Conservation (phyloP, 1,140 invertebrate species). For the Philopotamus ludificatus region DNA sequence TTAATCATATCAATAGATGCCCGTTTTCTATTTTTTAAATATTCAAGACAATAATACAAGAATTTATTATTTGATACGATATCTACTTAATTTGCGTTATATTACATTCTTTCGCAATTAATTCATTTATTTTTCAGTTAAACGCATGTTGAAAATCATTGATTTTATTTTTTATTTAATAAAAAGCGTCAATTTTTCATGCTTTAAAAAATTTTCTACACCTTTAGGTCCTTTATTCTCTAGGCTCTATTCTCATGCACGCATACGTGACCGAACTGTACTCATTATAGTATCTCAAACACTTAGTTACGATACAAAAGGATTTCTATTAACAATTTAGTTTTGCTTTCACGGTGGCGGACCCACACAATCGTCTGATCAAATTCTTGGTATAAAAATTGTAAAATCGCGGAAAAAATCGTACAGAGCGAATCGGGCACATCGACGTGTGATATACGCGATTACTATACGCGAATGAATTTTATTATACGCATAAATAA, state of each 20-base stretch:
- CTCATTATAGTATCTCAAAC: constrained; percentile 34
- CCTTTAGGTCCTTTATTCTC: too few species aligned
- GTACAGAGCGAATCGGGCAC: too few species aligned
- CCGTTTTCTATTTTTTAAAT: too few species aligned
- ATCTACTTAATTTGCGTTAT: too few species aligned
- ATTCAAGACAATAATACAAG: too few species aligned
- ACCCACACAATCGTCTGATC: background rate
- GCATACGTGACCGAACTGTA: constrained; percentile 33
- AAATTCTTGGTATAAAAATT: constrained; percentile 12
- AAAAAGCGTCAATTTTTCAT: too few species aligned
- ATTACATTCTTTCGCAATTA: too few species aligned
- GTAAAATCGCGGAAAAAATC: background rate
- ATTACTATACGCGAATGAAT: background rate
- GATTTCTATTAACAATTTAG: constrained; percentile 42
- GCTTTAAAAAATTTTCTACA: too few species aligned
- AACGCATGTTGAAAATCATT: background rate
- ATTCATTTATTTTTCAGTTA: background rate
- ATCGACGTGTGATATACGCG: background rate
- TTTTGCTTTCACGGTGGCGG: constrained; percentile 37
- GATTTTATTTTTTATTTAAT: too few species aligned
- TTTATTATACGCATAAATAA: background rate
- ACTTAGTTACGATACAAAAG: constrained; percentile 38
- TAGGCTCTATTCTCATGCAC: constrained; percentile 39
- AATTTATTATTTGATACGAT: too few species aligned
- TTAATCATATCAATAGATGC: too few species aligned